Base-by-base conservation (phyloP, 2,797 vertebrate genomes). In the Microcaecilia unicolor region DNA sequence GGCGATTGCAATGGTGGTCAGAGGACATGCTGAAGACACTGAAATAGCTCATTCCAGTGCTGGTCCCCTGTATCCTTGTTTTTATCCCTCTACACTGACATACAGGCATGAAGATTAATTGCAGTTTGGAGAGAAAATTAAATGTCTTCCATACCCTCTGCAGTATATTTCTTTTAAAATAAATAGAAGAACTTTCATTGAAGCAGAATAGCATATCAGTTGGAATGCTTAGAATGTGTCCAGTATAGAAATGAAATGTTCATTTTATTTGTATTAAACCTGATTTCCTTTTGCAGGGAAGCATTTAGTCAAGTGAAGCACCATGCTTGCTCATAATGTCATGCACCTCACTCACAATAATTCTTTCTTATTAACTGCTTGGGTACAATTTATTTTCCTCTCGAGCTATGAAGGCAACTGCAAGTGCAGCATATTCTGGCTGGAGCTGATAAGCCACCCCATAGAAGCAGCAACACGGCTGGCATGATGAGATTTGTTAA, bases 371-470 rank as follows among this genome's bases (percentile, higher is more conserved):
- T 93, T 93, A 94, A 93, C 86, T 87, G 85, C 85, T 83, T 78
- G 79, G 77, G 80, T 81, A 83, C 87, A 91, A 92, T 93, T 94
- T 92, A 91, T 92, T 94, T 92, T 92, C 79, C 89, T 97, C 89
- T 88, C 67, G 76, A 90, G 91, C 89, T 71, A 85, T 62, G 74
- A 80, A 89, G 82, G 84, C 83, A 72, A 70, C 46, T 68, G 70
- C 59, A 65, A 82, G 80, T 61, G 54, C 60, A 60, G 79, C 74
- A 64, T 78, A 81, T 84, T 92, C 91, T 93, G 92, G 81, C 61
- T 53, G 59, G 60, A 77, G 83, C 90, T 92, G 93, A 95, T 98
- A 97, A 93, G 90, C 76, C 57, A 42, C 70, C 57, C 74, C 76
- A 74, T 69, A 76, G 80, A 81, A 72, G 58, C 70, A 72, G 58